A percentile compares a stretch with the other conserved stretches of the same genome.
These are phyloP conservation scores for Sebastes umbrosus DNA, from an alignment of 2,797 vertebrate species.

Conservation along the genomic window DNA sequence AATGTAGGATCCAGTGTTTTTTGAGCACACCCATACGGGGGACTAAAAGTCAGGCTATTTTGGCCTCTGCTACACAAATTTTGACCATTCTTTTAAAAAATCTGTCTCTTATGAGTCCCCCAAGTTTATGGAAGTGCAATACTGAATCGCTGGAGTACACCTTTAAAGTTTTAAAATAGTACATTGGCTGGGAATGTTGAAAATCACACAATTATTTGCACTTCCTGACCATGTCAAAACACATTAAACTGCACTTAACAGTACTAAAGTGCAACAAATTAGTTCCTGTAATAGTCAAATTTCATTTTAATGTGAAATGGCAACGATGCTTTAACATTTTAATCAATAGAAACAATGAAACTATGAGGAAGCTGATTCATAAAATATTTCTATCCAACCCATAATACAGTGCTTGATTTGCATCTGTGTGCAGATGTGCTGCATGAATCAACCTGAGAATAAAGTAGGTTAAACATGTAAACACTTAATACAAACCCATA, in stretches of 20 bases:
- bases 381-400: not conserved
- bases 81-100: not conserved
- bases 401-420: not conserved
- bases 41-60: not conserved
- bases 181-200: not conserved
- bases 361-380: not conserved
- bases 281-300: not conserved
- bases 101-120: not conserved
- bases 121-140: not conserved
- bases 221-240: not conserved
- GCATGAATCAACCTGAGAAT: not conserved
- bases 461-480: not conserved
- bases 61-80: not conserved
- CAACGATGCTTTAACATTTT: not conserved
- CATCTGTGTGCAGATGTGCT: not conserved
- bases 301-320: not conserved
- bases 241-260: not conserved
- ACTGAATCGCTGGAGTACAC: not conserved
- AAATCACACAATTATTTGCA: not conserved
- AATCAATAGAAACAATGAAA: not conserved
- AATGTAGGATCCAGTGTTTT: not conserved
- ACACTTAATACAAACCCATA: not conserved
- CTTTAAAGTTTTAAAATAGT: not conserved
- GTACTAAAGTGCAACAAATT: not conserved
- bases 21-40: accelerated